Conservation (phyloP, 2,113 vertebrate genomes). For the Lasiurus cinereus region DNA sequence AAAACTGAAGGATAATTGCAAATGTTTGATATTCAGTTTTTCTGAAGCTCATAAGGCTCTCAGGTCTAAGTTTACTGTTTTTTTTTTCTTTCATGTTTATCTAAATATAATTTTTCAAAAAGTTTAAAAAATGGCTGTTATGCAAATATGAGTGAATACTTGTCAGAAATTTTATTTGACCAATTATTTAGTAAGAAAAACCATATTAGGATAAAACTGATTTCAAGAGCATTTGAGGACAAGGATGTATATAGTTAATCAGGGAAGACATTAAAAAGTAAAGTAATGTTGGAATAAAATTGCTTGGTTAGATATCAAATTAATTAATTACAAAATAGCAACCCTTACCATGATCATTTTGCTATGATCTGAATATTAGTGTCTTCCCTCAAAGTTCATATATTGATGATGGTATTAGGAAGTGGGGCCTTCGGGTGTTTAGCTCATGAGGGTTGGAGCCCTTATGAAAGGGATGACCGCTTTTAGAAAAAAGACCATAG, state of each 20-base stretch:
- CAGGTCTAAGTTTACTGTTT: background rate
- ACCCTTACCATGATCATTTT: background rate
- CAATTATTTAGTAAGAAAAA: background rate
- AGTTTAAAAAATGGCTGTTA: background rate
- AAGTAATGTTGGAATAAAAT: background rate
- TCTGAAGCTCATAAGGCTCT: background rate
- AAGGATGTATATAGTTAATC: background rate
- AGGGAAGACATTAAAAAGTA: background rate
- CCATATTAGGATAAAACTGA: background rate
- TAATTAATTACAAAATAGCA: background rate
- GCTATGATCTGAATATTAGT: background rate
- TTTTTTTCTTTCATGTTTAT: background rate
- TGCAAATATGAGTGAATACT: slow-evolving; percentile 30
- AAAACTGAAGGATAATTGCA: background rate
- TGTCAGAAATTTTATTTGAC: slow-evolving; percentile 38
- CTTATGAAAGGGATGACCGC: background rate
- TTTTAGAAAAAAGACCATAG: background rate
- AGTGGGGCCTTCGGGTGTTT: background rate
- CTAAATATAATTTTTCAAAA: background rate
- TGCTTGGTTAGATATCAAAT: background rate
- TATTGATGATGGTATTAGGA: background rate
- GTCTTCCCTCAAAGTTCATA: background rate
- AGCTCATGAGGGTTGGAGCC: background rate
- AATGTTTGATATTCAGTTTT: background rate
- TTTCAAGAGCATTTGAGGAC: background rate